These are phyloP conservation scores for Oenanthe oenanthe DNA, from an alignment of 2,113 vertebrate species.

Conservation along the genomic window DNA sequence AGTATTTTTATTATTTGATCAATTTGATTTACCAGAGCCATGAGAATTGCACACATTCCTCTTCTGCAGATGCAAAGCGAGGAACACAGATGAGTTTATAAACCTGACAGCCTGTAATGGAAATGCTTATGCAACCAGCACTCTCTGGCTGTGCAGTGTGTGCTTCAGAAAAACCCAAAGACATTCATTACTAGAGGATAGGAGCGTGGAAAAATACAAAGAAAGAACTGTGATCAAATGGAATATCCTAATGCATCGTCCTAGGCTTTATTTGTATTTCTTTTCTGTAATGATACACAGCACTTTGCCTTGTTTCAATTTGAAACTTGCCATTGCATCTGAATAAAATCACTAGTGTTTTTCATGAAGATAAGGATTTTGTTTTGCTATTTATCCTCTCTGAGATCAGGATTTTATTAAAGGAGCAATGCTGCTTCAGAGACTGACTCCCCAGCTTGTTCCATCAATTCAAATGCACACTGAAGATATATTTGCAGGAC, in stretches of 20 bases:
- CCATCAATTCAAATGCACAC: conserved; percentile 5
- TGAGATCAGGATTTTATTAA: conserved; percentile 36
- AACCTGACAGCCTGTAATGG: neutral
- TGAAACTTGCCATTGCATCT: neutral
- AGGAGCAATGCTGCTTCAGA: neutral
- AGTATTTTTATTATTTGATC: conserved; percentile 26
- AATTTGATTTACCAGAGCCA: neutral
- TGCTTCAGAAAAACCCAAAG: neutral
- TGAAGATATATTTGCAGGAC: neutral
- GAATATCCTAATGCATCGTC: neutral
- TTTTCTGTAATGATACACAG: neutral
- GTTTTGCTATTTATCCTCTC: conserved; percentile 34
- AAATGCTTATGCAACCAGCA: neutral
- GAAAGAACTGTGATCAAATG: neutral
- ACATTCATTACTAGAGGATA: neutral
- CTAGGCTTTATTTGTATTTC: conserved; percentile 12
- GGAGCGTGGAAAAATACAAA: neutral
- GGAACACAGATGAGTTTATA: neutral
- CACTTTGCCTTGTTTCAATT: conserved; percentile 1
- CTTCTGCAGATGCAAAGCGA: neutral
- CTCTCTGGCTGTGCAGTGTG: neutral
- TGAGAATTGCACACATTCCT: neutral
- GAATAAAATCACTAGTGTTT: neutral
- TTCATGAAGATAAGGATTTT: conserved; percentile 1
- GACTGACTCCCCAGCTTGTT: neutral